Evolutionary conservation across 2,113 vertebrate species (phyloP).

Genomic region (Pardalotus punctatus): DNA sequence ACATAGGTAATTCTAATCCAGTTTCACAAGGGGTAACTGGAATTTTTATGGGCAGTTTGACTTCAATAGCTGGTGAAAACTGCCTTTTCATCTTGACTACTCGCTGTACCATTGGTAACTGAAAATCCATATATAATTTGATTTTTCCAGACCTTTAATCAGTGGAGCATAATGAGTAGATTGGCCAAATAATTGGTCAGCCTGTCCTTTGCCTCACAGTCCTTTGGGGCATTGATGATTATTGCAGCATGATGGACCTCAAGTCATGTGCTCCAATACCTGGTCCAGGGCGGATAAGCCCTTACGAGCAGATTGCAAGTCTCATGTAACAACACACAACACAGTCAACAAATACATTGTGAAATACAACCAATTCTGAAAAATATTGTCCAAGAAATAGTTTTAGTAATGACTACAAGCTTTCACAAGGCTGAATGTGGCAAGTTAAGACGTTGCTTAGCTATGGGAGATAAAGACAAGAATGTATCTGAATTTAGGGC

Average conservation of each 20-base stretch:
- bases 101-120: neutral
- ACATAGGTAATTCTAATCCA: neutral
- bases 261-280: rapidly evolving
- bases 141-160: neutral
- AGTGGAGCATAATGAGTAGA: neutral
- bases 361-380: neutral
- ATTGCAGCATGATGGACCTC: neutral
- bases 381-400: neutral
- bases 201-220: neutral
- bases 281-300: neutral
- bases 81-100: neutral
- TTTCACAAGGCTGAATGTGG: neutral
- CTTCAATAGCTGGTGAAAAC: neutral
- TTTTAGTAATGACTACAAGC: neutral
- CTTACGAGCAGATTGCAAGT: neutral
- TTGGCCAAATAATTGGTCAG: neutral
- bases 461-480: neutral
- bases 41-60: neutral
- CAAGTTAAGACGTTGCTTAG: neutral
- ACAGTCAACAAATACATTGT: neutral
- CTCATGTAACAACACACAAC: neutral
- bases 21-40: neutral
- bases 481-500: neutral
- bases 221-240: neutral
- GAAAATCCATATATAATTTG: neutral